Base-by-base conservation (phyloP, 1,140 invertebrate species). In the Tyrophagus putrescentiae region DNA sequence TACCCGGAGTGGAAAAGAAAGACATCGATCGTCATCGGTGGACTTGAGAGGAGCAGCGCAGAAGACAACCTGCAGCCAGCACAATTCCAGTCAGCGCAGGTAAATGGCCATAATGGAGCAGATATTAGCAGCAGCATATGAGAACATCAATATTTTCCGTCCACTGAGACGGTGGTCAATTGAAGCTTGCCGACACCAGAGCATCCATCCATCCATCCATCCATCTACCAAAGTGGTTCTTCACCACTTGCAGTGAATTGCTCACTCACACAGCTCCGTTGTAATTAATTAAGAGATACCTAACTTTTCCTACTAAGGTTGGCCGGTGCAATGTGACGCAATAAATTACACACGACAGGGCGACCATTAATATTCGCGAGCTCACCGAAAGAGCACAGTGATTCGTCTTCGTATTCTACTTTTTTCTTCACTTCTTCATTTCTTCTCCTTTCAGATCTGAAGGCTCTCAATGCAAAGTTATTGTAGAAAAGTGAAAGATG, bases 281-380 rank as follows among this genome's bases (percentile, higher is more conserved):
- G 39, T 54, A 54, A 54, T 54, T 54, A 54, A 54, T 54, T 54
- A 54, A 54, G 52, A 54, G 32, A 23, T 4, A 42, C 41, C 41
- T 21, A 42, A 42, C 6, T n/a, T 21, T 42, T 23, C 18, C 6
- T 42, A 21, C 18, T 2, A 21, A 42, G 41, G 25, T 4, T 42
- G 25, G 25, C 1, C 18, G 6, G 18, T 21, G 16, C 48, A 52
- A 52, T 52, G 48, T 54, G 52, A 54, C 52, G 52, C 39, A 54
- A 54, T 54, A 54, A 54, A 54, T 54, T 54, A 54, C 27, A n/a
- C n/a, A n/a, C n/a, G n/a, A n/a, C n/a, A n/a, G n/a, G n/a, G n/a
- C n/a, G n/a, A n/a, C n/a, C n/a, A n/a, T n/a, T n/a, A n/a, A n/a
- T n/a, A n/a, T n/a, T n/a, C n/a, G 31, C 45, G 31, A 48, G 45